Evolutionary conservation across 1,140 invertebrate species (phyloP).

Genomic region (Manduca sexta): DNA sequence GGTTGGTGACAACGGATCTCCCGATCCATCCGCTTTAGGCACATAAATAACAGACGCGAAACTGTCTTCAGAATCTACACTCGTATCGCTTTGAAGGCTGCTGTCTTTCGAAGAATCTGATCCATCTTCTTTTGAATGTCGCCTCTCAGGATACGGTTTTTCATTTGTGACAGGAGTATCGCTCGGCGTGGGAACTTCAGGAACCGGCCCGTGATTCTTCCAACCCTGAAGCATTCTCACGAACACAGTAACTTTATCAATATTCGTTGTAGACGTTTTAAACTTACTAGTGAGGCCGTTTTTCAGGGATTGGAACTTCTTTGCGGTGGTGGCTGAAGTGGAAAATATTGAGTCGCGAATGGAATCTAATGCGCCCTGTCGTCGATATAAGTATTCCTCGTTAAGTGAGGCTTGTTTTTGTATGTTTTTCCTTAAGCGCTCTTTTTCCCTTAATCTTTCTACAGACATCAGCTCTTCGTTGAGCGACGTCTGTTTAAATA

Average conservation of each 20-base stretch:
- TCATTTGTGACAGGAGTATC: slow-evolving; percentile 51
- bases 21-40: slow-evolving; percentile 76
- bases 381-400: slow-evolving; percentile 87
- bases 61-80: slow-evolving; percentile 93
- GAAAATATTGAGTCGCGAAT: slow-evolving; percentile 83
- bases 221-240: slow-evolving; percentile 85
- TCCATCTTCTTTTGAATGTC: slow-evolving; percentile 80
- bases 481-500: slow-evolving; percentile 89
- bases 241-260: slow-evolving; percentile 86
- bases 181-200: slow-evolving; percentile 62
- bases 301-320: slow-evolving; percentile 88
- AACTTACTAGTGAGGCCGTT: slow-evolving; percentile 87
- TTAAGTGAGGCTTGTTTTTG: slow-evolving; percentile 92
- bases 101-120: slow-evolving; percentile 94
- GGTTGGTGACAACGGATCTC: slow-evolving; percentile 74
- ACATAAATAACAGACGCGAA: slow-evolving; percentile 93
- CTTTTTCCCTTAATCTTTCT: slow-evolving; percentile 87
- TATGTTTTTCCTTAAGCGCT: slow-evolving; percentile 87
- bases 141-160: slow-evolving; percentile 52
- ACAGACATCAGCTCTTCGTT: slow-evolving; percentile 92
- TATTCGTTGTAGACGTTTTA: slow-evolving; percentile 84
- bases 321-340: slow-evolving; percentile 80
- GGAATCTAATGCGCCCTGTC: slow-evolving; percentile 79
- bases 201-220: slow-evolving; percentile 74
- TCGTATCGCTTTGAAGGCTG: slow-evolving; percentile 93